Base-by-base conservation (phyloP, 2,797 vertebrate genomes). In the Phataginus tricuspis region DNA sequence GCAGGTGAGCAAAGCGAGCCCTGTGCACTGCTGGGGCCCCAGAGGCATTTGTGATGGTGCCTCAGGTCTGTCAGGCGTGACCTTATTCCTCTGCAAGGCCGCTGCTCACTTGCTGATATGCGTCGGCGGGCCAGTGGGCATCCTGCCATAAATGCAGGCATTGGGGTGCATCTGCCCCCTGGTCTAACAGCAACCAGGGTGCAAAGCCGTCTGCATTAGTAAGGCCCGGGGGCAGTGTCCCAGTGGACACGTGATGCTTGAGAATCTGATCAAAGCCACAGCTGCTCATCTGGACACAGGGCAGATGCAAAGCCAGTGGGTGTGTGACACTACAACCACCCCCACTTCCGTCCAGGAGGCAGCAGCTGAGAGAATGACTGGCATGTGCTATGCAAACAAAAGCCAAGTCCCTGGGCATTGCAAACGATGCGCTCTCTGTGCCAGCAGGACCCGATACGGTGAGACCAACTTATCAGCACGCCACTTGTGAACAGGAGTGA, bases 401-500 rank as follows among this genome's bases (percentile, higher is more conserved):
- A 64, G 55, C 34, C 21, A 31, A 49, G 66, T 2, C 29, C 19
- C 11, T 13, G 63, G 31, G 37, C 10, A 42, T 25, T 34, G 21
- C 31, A 68, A 74, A 75, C 4, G 2, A 66, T 0, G 4, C 0
- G 2, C 42, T n/a, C 39, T 57, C 23, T 31, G 34, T 3, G 8
- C 34, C 9, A 53, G 7, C 5, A n/a, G 51, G 42, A 27, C 23
- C 3, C 16, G 21, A 23, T 34, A 34, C 0, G 15, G 53, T 63
- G 53, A 66, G 72, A 5, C 16, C 45, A 45, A 11, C 21, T 14
- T 74, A 57, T 10, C 15, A 16, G 5, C 57, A 23, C 8, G 16
- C 1, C 23, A 5, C 12, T 7, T 18, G 49, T 25, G 57, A 51
- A 18, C 9, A n/a, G 37, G 2, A 49, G 4, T 11, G 25, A 0